Evolutionary conservation across 1,140 invertebrate species (phyloP).

Genomic region (Drosophila erecta): DNA sequence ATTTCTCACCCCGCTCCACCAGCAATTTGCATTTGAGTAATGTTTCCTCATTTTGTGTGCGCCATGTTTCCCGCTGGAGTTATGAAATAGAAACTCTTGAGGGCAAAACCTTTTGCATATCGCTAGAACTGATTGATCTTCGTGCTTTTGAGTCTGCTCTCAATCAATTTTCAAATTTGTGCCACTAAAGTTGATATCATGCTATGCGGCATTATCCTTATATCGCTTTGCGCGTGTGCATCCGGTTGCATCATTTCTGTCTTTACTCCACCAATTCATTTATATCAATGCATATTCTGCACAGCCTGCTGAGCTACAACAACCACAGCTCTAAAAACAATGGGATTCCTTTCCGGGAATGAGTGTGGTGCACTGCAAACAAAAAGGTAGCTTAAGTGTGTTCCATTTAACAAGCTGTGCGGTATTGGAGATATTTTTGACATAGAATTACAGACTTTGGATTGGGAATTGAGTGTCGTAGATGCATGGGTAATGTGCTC

Average conservation of each 20-base stretch:
- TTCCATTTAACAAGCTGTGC: too few relatives aligned
- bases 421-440: too few relatives aligned
- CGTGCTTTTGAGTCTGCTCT: not conserved
- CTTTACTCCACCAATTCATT: constrained; percentile 41
- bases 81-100: too few relatives aligned
- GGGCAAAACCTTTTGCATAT: not conserved
- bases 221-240: constrained; percentile 13
- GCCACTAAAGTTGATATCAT: constrained; percentile 10
- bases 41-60: not conserved
- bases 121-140: not conserved
- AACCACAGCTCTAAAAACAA: constrained; percentile 36
- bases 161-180: constrained; percentile 36
- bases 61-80: too few relatives aligned
- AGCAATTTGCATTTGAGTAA: not conserved
- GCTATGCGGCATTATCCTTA: constrained; percentile 2
- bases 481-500: too few relatives aligned
- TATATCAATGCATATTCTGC: constrained; percentile 52
- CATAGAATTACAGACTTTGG: too few relatives aligned
- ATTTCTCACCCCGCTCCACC: too few relatives aligned
- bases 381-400: not conserved
- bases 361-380: constrained; percentile 9
- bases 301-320: constrained; percentile 33
- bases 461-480: too few relatives aligned
- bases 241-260: constrained; percentile 22
- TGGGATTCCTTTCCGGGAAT: constrained; percentile 33